Evolutionary conservation across 2,888 invertebrate genomes (phyloP).

Genomic region (Epirrhoe tristata): DNA sequence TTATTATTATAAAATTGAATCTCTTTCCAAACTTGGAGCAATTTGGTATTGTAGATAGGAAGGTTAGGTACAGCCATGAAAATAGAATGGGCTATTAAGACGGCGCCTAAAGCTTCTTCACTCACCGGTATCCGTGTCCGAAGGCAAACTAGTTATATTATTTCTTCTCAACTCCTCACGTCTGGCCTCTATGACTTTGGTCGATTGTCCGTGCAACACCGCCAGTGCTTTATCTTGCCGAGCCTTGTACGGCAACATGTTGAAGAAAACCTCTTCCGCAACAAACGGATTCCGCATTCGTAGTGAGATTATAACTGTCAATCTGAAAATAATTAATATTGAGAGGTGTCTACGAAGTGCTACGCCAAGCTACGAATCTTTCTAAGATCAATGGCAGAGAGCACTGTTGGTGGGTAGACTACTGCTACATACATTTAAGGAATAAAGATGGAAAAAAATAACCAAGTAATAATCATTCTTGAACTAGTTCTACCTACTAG

Average conservation of each 20-base stretch:
- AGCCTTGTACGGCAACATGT: constrained; percentile 83
- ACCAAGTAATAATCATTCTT: too few relatives aligned
- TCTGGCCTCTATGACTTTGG: constrained; percentile 70
- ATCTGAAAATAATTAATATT: constrained; percentile 39
- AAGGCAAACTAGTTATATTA: constrained; percentile 50
- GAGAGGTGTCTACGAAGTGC: neutral
- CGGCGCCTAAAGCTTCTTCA: neutral
- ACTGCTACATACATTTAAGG: too few relatives aligned
- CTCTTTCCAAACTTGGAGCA: too few relatives aligned
- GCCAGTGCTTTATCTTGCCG: constrained; percentile 76
- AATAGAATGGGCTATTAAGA: too few relatives aligned
- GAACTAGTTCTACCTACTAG: too few relatives aligned
- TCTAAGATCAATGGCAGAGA: neutral
- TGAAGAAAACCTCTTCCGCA: constrained; percentile 60
- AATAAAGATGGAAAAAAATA: too few relatives aligned
- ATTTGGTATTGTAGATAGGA: too few relatives aligned
- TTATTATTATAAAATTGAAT: too few relatives aligned
- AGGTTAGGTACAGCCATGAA: too few relatives aligned
- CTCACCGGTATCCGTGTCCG: constrained; percentile 56
- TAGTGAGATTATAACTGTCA: constrained; percentile 49
- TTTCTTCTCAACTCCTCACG: constrained; percentile 56
- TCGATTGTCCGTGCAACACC: constrained; percentile 70
- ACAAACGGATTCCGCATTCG: constrained; percentile 64
- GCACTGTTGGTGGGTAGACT: neutral
- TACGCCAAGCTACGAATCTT: constrained; percentile 8